phyloP scores from a whole-genome alignment of 2,797 vertebrate genomes.

The Orientallactaga sibirica region DNA sequence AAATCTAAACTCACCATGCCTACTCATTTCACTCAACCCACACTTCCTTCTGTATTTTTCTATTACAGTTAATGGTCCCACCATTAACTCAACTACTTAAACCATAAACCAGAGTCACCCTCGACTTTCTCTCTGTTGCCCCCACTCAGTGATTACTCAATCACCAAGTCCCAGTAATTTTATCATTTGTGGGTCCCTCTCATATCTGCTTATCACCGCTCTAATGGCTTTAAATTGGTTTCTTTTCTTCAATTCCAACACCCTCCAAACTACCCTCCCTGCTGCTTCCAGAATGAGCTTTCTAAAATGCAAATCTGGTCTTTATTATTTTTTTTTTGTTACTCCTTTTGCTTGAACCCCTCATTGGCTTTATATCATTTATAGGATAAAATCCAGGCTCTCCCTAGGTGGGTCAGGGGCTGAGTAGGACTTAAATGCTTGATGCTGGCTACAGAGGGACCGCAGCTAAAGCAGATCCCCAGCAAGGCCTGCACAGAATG shows the following conservation, averaged over 20 bases:
- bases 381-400: constrained; percentile 58
- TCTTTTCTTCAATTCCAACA: constrained; percentile 27
- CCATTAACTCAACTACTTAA: constrained; percentile 33
- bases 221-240: constrained; percentile 53
- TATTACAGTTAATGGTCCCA: not conserved
- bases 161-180: constrained; percentile 23
- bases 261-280: constrained; percentile 17
- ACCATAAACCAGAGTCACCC: constrained; percentile 4
- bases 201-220: not conserved
- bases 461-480: not conserved
- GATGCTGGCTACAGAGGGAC: constrained; percentile 27
- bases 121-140: constrained; percentile 13
- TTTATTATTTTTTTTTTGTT: not conserved
- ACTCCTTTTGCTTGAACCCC: constrained; percentile 46
- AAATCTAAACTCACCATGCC: constrained; percentile 19
- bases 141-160: constrained; percentile 20
- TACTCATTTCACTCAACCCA: not conserved
- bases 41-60: constrained; percentile 34
- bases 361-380: constrained; percentile 61
- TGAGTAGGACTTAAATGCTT: constrained; percentile 35
- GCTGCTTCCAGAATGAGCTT: constrained; percentile 58
- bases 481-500: not conserved
- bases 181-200: constrained; percentile 1
- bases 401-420: constrained; percentile 29
- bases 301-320: constrained; percentile 68